Percentiles rank a stretch among this genome's conserved stretches.
These are phyloP conservation scores for Sander lucioperca DNA, from an alignment of 2,113 vertebrate species.

Conservation along the genomic window DNA sequence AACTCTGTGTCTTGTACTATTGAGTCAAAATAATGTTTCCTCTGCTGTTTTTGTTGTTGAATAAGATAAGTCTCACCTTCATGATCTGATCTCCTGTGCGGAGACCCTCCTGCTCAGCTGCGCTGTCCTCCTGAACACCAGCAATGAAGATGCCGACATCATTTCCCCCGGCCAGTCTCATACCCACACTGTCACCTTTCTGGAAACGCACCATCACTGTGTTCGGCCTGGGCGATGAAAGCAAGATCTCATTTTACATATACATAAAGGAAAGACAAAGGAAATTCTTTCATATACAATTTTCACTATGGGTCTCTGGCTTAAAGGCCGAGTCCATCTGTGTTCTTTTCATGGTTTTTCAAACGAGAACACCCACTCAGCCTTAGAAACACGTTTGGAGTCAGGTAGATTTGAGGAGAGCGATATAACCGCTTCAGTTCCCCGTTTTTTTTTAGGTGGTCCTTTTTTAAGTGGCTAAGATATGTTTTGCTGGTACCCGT, in stretches of 20 bases:
- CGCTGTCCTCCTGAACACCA: slow-evolving; percentile 95
- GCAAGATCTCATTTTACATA: background rate
- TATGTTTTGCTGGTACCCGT: too few species aligned
- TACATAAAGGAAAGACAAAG: too few species aligned
- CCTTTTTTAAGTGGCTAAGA: too few species aligned
- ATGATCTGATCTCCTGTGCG: slow-evolving; percentile 95
- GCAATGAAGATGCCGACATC: slow-evolving; percentile 98
- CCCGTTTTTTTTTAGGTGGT: too few species aligned
- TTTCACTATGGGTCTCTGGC: background rate
- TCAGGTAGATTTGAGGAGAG: too few species aligned
- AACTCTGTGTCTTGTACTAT: background rate
- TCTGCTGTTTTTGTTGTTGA: background rate
- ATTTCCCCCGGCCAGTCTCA: slow-evolving; percentile 95
- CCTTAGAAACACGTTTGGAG: too few species aligned
- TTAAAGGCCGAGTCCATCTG: background rate
- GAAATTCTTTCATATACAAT: background rate
- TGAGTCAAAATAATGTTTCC: too few species aligned
- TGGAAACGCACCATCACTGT: slow-evolving; percentile 95
- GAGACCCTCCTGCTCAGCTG: slow-evolving; percentile 93
- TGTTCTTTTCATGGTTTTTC: too few species aligned
- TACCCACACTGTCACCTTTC: slow-evolving; percentile 95
- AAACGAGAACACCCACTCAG: too few species aligned
- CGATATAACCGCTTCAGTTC: too few species aligned
- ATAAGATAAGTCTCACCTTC: slow-evolving; percentile 84
- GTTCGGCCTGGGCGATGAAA: slow-evolving; percentile 82